Evolutionary conservation across 2,888 invertebrate genomes (phyloP), one percentile per base, ranked within the genome.

Genomic region (Xestia c-nigrum): DNA sequence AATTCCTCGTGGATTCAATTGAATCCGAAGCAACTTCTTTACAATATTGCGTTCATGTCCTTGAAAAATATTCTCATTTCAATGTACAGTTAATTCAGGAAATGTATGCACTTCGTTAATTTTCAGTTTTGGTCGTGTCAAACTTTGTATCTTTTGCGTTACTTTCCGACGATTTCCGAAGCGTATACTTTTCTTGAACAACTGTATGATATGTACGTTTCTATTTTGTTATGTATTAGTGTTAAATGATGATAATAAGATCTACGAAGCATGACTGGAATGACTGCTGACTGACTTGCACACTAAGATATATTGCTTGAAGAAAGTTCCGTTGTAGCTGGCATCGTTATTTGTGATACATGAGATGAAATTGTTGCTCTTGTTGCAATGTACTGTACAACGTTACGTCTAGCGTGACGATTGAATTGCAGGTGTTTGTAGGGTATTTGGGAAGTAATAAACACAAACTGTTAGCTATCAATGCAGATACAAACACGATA

Each of bases 241-340:
- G 19, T 68, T 72, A 43, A 80, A 72, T 78, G n/a, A 64, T 84
- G 85, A 81, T 78, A 75, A 85, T 80, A 86, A 55, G 85, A 81
- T 85, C 83, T 79, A 78, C 81, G 74, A 57, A 88, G 90, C 91
- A 90, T 90, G 90, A 90, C 89, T 84, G 77, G 87, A 88, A 85
- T 86, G 89, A 91, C 90, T 89, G 83, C 84, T 85, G 75, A 81
- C 76, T 81, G 88, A 90, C 87, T 84, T 79, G 86, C 89, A 89
- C 87, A 74, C 52, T 71, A 85, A 78, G 47, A 83, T 78, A 73
- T 73, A 87, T 79, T 74, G 74, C 78, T 83, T 68, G 67, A 76
- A 87, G 63, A 77, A 76, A 82, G 81, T 87, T 88, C 87, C 81
- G 83, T 74, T 87, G 24, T 9, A 55, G 16, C 9, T 0, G 40